Evolutionary conservation across 2,113 vertebrate species (phyloP), one percentile per base, ranked within the genome.

Genomic region (Brachyistius frenatus): DNA sequence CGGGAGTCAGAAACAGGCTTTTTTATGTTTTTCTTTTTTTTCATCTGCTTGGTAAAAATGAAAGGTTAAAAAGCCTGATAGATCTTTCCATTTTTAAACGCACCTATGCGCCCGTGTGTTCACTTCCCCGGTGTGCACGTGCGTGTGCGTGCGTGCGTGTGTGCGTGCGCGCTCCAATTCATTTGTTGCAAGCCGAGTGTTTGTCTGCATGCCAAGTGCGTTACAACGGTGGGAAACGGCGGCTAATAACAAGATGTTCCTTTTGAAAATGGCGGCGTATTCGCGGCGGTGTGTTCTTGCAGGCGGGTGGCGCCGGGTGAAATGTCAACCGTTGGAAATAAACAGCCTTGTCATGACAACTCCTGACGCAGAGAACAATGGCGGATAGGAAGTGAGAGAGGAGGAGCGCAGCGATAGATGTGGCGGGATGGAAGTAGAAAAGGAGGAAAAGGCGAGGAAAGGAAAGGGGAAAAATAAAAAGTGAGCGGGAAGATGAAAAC

Each of bases 191-290:
- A 2, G 52, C 23, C 4, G 13, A 32, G 64, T 83, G 81, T 92
- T 83, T 86, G 56, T 86, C 76, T 60, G 77, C 10, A 3, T 16
- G 73, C 62, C 11, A 54, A 61, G 76, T 64, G 81, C 79, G 87
- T 85, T 71, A 52, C 75, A 57, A 65, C 35, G 74, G 23, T 23
- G 58, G 41, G 76, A 36, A 66, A 73, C 4, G 54, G 55, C 9
- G 65, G 83, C 88, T 90, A 84, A 87, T 90, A 91, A 91, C 88
- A 87, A 86, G 87, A 81, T 87, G 85, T 87, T 84, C 82, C 86
- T 90, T 23, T 90, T 92, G 87, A 91, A 92, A 90, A 85, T 41
- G 10, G 67, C 39, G 0, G 54, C 4, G 44, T 84, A 79, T 90
- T 89, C 87, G 83, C 79, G 55, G 60, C 1, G 49, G 77, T 73